Base-by-base conservation (phyloP, 2,888 invertebrate species). In the Lepidochitona cinerea region DNA sequence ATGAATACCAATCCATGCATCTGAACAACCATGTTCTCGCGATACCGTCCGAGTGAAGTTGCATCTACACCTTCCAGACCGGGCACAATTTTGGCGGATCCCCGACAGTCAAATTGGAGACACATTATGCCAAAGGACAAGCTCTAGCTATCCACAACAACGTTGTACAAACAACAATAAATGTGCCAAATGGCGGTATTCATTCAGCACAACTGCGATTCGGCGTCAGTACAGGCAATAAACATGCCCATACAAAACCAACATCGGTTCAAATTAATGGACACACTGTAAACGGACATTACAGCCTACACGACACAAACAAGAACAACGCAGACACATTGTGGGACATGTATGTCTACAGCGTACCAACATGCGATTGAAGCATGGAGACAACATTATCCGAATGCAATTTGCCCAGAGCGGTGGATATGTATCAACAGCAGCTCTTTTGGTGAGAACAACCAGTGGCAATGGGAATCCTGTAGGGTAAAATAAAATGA, bases 51-150 rank as follows among this genome's bases (percentile, higher is more conserved):
- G 71, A 71, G n/a, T 4, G 33, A 14, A 65, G 49, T 26, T 71
- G 71, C n/a, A 33, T 71, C 37, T 71, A 52, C 29, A n/a, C 12
- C 1, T 71, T 71, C 49, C 33, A 49, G 7, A n/a, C 71, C 0
- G 36, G 37, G 9, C 32, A 59, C 59, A 26, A 59, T 32, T 59
- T 59, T 26, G 29, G 59, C 14, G 9, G 3, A 26, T 14, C 32
- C 1, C 59, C 59, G 3, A 59, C 59, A 29, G 26, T 59, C 9
- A 14, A 59, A 29, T 23, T 29, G 32, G 23, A 59, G 14, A 59
- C 59, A 14, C 29, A 59, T 32, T 59, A 59, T 32, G 59, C 59
- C 32, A 59, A 18, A 4, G 59, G 29, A 4, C 23, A 29, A 32
- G 59, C 26, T 12, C 14, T 14, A 14, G 12, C 18, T 32, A 59